Conservation (phyloP, 37 sponge, comb jelly and placozoan genomes). For the Oopsacas minuta region DNA sequence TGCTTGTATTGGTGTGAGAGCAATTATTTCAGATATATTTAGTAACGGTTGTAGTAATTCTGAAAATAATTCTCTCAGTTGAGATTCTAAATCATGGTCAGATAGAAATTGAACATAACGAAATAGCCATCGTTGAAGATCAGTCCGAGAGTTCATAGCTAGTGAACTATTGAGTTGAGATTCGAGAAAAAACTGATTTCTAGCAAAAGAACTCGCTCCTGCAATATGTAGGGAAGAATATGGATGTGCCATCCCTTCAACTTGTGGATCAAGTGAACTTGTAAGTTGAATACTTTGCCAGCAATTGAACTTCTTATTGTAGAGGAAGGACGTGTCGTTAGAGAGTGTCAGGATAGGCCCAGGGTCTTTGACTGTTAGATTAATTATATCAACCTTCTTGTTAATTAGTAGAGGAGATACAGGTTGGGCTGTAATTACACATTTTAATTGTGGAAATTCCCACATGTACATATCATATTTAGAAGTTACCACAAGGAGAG, state of each 20-base stretch:
- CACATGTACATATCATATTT: background rate
- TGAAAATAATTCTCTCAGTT: background rate
- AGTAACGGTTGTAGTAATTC: background rate
- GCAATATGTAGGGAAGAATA: background rate
- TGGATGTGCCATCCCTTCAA: background rate
- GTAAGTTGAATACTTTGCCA: background rate
- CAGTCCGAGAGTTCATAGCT: background rate
- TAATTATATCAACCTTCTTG: background rate
- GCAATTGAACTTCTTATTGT: background rate
- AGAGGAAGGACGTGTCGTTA: background rate
- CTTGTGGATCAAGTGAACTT: background rate
- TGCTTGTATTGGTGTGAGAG: background rate
- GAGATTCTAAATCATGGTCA: background rate
- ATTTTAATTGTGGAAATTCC: background rate
- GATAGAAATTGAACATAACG: background rate
- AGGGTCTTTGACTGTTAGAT: background rate
- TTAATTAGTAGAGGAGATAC: background rate
- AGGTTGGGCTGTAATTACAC: background rate
- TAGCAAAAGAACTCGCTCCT: background rate
- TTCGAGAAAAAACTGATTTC: background rate
- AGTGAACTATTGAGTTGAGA: background rate
- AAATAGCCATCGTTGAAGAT: background rate
- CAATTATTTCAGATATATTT: background rate
- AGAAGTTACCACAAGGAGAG: background rate
- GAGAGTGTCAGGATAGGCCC: background rate